Base-by-base conservation (phyloP, 2,888 invertebrate species). In the Mylabris sibirica region DNA sequence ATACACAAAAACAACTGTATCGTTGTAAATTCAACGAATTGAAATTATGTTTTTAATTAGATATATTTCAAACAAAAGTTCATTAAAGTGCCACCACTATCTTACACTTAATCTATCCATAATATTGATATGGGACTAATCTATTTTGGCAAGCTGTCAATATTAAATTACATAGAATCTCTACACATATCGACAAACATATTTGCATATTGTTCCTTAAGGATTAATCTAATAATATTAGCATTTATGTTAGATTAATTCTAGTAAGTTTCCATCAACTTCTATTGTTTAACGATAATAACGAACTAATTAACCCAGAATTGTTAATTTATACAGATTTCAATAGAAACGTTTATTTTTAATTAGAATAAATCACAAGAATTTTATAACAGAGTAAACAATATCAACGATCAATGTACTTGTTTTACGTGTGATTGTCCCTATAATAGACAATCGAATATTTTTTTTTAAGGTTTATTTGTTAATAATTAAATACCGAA, bases 181-280 rank as follows among this genome's bases (percentile, higher is more conserved):
- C n/a, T n/a, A n/a, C n/a, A n/a, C n/a, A n/a, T n/a, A n/a, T n/a
- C n/a, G n/a, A n/a, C n/a, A 4, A 3, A 60, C 30, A 5, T 14
- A 60, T 60, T 60, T 60, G 35, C 63, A 53, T 59, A 53, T 38
- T 63, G 35, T 65, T 65, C 49, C 62, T 68, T 68, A 59, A 62
- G 62, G 67, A 69, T 69, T 69, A 66, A 69, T 69, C 59, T 59
- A 53, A 60, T 60, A 59, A 59, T 57, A 67, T 66, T 67, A 61
- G 69, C 69, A 67, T 66, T 57, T 63, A 9, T 49, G 49, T 49
- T 49, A 11, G 49, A 49, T 49, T 20, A 20, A 17, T 49, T 20
- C 20, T 3, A 22, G 49, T 49, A 20, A 20, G 20, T 49, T 3
- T 20, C 49, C 11, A 49, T 44, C 17, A 41, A n/a, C n/a, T n/a